Evolutionary conservation across 2,888 invertebrate genomes (phyloP), one percentile per base, ranked within the genome.

Genomic region (Sinhomidia bicolor): DNA sequence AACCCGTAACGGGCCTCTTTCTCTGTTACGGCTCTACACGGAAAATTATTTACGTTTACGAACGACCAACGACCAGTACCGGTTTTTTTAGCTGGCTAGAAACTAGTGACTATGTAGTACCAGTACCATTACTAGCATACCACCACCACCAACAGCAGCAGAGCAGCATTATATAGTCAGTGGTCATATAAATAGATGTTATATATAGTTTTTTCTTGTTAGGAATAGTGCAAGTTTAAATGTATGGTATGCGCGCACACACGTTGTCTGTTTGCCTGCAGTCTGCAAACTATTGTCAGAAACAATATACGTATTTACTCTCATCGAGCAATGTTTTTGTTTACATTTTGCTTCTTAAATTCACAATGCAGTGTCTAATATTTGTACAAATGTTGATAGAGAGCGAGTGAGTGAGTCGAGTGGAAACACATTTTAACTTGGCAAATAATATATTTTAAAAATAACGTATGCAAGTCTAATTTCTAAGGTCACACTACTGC

Each of bases 61-160:
- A 84, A 76, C 84, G 84, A 76, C 84, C 84, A 84, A 76, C 84
- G 76, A 76, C 76, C 60, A 71, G 57, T 6, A 83, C 83, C 83
- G 83, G 83, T 74, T 74, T 71, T 20, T 71, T 71, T 5, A 71
- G 41, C 17, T 17, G 32, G 32, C 68, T 41, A 0, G n/a, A n/a
- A n/a, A n/a, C n/a, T n/a, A n/a, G n/a, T n/a, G n/a, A n/a, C 41
- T 41, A 41, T 41, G 41, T n/a, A 71, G 17, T 23, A 2, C 9
- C 26, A 41, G 41, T 44, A 41, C 71, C 12, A 65, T 29, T 23
- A 36, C 41, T 23, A 20, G 62, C 29, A 71, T 71, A 44, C 71
- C 36, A 44, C 71, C 23, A 71, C 6, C 36, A 36, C 29, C n/a
- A 36, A n/a, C 65, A 68, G 17, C 62, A 29, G 14, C 29, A 29